Percentiles rank a stretch among this genome's conserved stretches.
These are phyloP conservation scores for Drosophila affinis DNA, from an alignment of 2,888 invertebrate species.

Conservation along the genomic window DNA sequence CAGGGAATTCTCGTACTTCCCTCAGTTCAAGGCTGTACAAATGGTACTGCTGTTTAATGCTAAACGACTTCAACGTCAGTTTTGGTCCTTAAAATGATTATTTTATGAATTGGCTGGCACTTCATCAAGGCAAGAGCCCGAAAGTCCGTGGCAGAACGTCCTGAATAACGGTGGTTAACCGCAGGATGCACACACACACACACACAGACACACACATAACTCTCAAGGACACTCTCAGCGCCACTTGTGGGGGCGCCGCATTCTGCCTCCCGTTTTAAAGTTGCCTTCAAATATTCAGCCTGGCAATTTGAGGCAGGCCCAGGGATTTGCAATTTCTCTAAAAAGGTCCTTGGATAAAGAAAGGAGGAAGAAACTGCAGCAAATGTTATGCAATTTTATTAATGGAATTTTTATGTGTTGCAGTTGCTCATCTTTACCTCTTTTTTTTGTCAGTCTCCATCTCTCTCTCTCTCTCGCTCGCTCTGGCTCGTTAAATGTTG, in stretches of 20 bases:
- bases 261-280: conserved; percentile 31
- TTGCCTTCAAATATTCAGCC: conserved; percentile 21
- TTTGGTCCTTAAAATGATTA: conserved; percentile 51
- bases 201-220: background rate
- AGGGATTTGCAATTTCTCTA: conserved; percentile 52
- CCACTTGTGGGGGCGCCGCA: conserved; percentile 11
- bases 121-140: conserved; percentile 43
- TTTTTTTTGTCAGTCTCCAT: background rate
- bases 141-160: background rate
- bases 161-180: conserved; percentile 59
- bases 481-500: conserved; percentile 20
- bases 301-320: conserved; percentile 50
- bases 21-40: background rate
- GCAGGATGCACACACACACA: conserved; percentile 16
- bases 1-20: background rate
- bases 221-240: conserved; percentile 22
- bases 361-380: conserved; percentile 22
- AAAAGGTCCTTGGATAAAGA: conserved; percentile 26
- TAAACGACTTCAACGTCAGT: conserved; percentile 41
- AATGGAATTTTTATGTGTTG: conserved; percentile 62
- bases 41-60: background rate
- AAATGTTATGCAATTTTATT: conserved; percentile 67
- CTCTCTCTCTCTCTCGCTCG: background rate
- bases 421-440: conserved; percentile 15
- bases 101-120: conserved; percentile 60